These are phyloP conservation scores for Rhipidura dahli DNA, from an alignment of 2,113 vertebrate genomes.

Conservation along the genomic window DNA sequence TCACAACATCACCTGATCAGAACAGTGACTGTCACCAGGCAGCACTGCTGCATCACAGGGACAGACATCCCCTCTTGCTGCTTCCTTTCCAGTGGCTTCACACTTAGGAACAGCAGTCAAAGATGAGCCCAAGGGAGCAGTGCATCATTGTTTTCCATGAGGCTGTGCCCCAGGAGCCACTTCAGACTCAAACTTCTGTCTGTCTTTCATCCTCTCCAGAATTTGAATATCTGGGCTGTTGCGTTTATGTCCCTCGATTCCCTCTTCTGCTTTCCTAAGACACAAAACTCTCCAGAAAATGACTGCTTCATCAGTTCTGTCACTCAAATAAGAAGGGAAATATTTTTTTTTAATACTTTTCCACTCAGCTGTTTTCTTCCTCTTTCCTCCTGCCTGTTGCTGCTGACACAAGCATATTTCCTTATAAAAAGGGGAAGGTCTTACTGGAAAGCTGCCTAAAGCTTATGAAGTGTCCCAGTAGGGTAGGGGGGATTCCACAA, in stretches of 20 bases:
- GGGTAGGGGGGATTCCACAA: neutral
- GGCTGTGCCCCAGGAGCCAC: neutral
- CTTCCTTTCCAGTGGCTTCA: neutral
- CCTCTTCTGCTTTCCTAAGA: constrained; percentile 32
- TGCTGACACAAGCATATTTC: constrained; percentile 40
- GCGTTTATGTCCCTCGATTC: neutral
- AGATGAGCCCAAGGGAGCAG: neutral
- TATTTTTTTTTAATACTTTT: constrained; percentile 7
- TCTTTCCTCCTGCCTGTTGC: constrained; percentile 6
- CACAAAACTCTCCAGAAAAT: constrained; percentile 13
- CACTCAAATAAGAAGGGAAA: constrained; percentile 17
- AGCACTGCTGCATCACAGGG: neutral
- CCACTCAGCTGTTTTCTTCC: constrained; percentile 49
- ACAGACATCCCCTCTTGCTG: neutral
- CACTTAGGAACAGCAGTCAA: neutral
- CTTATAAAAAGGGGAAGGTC: constrained; percentile 48
- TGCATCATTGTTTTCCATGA: neutral
- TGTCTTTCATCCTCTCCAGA: neutral
- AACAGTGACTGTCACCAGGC: neutral
- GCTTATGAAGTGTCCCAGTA: neutral
- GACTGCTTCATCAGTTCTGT: constrained; percentile 55
- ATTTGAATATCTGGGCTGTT: neutral
- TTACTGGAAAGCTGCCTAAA: constrained; percentile 37
- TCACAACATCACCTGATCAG: neutral
- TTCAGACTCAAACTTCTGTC: neutral